Evolutionary conservation across 2,888 invertebrate genomes (phyloP), one percentile per base, ranked within the genome.

Genomic region (Endomychus coccineus): DNA sequence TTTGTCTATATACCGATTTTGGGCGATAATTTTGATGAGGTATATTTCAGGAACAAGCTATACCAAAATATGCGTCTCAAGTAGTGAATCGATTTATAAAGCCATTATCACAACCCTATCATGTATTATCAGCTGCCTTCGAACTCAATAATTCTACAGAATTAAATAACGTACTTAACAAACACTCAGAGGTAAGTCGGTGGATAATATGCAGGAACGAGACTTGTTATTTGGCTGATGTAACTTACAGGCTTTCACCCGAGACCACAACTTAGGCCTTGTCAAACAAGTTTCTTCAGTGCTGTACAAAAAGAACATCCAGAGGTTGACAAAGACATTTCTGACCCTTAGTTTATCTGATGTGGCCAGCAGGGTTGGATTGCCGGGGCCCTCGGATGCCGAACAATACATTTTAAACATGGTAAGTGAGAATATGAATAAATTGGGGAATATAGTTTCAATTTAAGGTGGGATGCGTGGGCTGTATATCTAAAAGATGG

Each of bases 241-340:
- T n/a, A n/a, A 19, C 6, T 43, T 38, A 24, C 21, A 60, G 60
- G 73, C 77, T 19, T 92, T 84, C 65, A 70, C 73, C 16, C 76
- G 87, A 57, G 88, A 85, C 62, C 78, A 78, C 50, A 85, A 85
- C 64, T 74, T 77, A 76, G 85, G 83, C 24, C 68, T 86, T 46
- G 84, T 83, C 9, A 84, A 83, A 57, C 86, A 86, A 78, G 91
- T 94, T 28, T 71, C 88, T 31, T 80, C 82, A 47, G 89, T 89
- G 44, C 77, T 94, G 65, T 90, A 90, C 64, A 94, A 94, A 69
- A 91, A 94, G 65, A 95, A 92, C 67, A 97, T 97, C 52, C 92
- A 95, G 68, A 78, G 94, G 62, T 73, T 97, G 46, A 96, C 95
- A 15, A 94, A 92, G 68, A 92, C 92, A 15, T 94, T 94, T 66